A percentile compares a stretch with the other conserved stretches of the same genome.
These are phyloP conservation scores for Halcyon badia DNA, from an alignment of 2,797 vertebrate genomes.

Conservation along the genomic window DNA sequence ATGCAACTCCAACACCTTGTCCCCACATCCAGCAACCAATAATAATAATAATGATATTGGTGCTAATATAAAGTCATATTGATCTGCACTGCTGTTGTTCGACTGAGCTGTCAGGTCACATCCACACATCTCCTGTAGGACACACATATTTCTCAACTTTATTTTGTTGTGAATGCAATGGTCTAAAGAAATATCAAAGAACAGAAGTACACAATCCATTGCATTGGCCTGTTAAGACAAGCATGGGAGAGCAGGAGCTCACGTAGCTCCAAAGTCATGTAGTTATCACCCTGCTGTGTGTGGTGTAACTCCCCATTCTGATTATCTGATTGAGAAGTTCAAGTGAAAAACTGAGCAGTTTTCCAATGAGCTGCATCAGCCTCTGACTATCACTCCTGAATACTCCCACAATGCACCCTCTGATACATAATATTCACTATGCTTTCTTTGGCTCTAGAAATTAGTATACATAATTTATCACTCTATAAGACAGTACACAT, in stretches of 20 bases:
- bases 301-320: background rate
- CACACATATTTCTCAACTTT: background rate
- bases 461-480: background rate
- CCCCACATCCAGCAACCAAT: background rate
- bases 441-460: background rate
- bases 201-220: background rate
- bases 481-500: background rate
- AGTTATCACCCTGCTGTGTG: background rate
- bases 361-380: background rate
- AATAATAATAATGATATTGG: background rate
- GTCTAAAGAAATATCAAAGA: background rate
- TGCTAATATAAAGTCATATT: too few species aligned
- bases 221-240: background rate
- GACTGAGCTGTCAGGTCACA: background rate
- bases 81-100: background rate
- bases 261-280: background rate
- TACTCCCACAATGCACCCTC: background rate
- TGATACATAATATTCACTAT: background rate
- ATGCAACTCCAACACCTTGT: background rate
- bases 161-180: background rate
- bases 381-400: background rate
- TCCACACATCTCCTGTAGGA: background rate
- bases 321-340: background rate
- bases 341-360: background rate
- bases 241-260: background rate